These are phyloP conservation scores for Spodoptera litura DNA, from an alignment of 1,140 invertebrate species.

Conservation along the genomic window DNA sequence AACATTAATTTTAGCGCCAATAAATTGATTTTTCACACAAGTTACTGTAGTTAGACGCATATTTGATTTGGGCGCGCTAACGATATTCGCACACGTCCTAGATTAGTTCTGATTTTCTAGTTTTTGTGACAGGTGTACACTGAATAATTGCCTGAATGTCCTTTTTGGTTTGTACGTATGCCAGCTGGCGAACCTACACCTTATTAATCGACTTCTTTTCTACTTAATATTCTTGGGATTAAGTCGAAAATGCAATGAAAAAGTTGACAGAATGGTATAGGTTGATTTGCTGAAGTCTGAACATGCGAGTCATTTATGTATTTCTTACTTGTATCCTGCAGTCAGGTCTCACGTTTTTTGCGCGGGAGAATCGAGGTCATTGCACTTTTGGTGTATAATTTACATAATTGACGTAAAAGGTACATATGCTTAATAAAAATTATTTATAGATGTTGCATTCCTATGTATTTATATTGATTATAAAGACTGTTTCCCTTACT, in stretches of 20 bases:
- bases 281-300: too few species aligned
- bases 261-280: too few species aligned
- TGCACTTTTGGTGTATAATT: background rate
- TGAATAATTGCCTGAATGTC: constrained; percentile 21
- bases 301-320: background rate
- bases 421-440: too few species aligned
- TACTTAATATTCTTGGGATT: too few species aligned
- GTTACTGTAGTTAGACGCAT: background rate
- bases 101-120: constrained; percentile 23
- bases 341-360: constrained; percentile 24
- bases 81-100: constrained; percentile 26
- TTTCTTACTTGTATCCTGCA: constrained; percentile 2
- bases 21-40: constrained; percentile 2
- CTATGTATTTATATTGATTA: too few species aligned
- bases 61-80: constrained; percentile 6
- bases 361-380: background rate
- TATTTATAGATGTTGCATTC: too few species aligned
- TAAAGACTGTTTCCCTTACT: background rate
- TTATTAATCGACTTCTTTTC: too few species aligned
- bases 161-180: background rate
- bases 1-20: background rate
- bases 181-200: too few species aligned
- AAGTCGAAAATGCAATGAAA: too few species aligned
- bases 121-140: background rate
- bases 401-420: background rate